These are phyloP conservation scores for Eretmochelys imbricata DNA, from an alignment of 2,113 vertebrate species.

Conservation along the genomic window DNA sequence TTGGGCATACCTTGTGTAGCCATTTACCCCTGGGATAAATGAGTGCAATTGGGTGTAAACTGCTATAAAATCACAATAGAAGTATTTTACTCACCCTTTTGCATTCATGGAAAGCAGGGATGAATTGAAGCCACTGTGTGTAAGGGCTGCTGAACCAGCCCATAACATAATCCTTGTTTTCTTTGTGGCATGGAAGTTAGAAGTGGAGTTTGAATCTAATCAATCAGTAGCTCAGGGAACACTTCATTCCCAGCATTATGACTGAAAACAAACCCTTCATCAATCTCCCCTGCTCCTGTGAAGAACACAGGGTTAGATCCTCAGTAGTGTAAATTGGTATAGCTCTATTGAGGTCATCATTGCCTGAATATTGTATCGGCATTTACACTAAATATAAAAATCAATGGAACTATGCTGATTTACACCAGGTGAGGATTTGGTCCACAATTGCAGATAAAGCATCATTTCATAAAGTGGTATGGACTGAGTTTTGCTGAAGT, in stretches of 20 bases:
- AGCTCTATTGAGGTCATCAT: background rate
- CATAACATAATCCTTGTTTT: background rate
- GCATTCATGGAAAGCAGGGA: background rate
- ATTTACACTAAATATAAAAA: background rate
- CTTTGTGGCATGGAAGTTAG: background rate
- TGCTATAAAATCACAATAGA: background rate
- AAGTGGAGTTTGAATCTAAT: background rate
- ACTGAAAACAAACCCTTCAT: background rate
- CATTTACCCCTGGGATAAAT: rapidly evolving
- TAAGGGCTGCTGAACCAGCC: background rate
- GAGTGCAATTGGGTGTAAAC: background rate
- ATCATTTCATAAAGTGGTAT: background rate
- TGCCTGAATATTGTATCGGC: background rate
- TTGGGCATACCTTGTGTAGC: background rate
- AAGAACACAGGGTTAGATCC: background rate
- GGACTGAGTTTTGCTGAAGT: background rate
- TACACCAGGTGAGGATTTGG: background rate
- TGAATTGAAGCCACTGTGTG: background rate
- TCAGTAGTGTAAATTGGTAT: background rate
- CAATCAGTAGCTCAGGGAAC: background rate
- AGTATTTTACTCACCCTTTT: background rate
- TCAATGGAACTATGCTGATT: background rate
- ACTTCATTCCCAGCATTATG: background rate
- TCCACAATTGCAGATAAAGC: background rate
- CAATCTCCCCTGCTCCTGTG: background rate